Base-by-base conservation (phyloP, 1,140 invertebrate genomes). In the Galendromus occidentalis region DNA sequence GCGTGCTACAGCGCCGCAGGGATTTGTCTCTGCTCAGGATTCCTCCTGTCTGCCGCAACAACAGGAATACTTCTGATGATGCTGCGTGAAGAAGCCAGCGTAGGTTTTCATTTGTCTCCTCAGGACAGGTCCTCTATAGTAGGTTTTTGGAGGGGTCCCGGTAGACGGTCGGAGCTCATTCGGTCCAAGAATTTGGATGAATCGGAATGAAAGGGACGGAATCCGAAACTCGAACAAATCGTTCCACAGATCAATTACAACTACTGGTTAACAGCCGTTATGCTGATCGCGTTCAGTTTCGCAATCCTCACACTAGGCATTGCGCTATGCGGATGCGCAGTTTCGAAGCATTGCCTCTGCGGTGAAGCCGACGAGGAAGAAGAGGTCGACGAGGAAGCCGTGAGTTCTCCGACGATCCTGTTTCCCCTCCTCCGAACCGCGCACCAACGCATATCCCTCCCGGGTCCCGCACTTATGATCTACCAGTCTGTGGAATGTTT, bases 11-110 rank as follows among this genome's bases (percentile, higher is more conserved):
- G 51, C 14, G 51, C 51, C 14, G 51, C 51, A 18, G 51, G 25
- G 33, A 59, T 59, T 29, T 59, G 51, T 33, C 51, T 59, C 12
- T 59, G 51, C 51, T 59, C 25, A 29, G 51, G 51, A 59, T 25
- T 59, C 22, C 33, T 59, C 25, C 51, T 59, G 2, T 59, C 51
- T 1, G 51, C 22, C n/a, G 51, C 51, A 25, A 59, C 51, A 33
- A 59, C 51, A 25, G 51, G 51, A 25, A 33, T 59, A 4, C 51
- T 59, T 17, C 51, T 59, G 14, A 17, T 17, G 22, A 59, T 25
- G 51, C 51, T 59, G 12, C 51, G 51, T 5, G 51, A 59, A 17
- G 51, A 59, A 29, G 25, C 51, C 22, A 59, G 33, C 33, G 51
- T 59, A 59, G 17, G 14, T 25, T 18, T 44, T 12, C 42, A n/a